These are phyloP conservation scores for Selenia dentaria DNA, from an alignment of 2,888 invertebrate species.

Conservation along the genomic window DNA sequence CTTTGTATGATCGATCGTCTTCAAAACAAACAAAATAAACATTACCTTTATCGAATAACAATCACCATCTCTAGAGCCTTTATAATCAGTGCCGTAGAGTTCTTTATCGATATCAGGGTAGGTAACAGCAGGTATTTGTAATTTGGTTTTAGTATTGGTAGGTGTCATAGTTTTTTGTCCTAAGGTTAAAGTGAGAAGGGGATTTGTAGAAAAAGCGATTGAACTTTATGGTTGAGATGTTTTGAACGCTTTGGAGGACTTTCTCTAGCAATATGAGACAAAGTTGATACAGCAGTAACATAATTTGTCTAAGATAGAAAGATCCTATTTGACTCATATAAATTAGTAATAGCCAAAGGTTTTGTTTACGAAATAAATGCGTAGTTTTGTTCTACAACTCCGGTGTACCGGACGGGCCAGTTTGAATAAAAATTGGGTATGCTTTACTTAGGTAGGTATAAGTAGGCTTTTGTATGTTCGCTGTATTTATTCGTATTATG, in stretches of 20 bases:
- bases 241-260: conserved; percentile 29
- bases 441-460: too few species aligned
- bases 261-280: conserved; percentile 1
- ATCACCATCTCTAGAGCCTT: conserved; percentile 18
- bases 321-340: too few species aligned
- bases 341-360: too few species aligned
- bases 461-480: too few species aligned
- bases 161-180: conserved; percentile 56
- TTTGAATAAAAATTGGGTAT: too few species aligned
- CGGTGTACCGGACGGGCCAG: too few species aligned
- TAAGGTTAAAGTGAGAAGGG: conserved; percentile 50
- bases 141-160: conserved; percentile 12
- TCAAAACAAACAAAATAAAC: conserved; percentile 34
- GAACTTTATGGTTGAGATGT: conserved; percentile 67
- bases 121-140: conserved; percentile 31
- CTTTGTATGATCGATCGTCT: conserved; percentile 67
- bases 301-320: too few species aligned
- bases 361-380: too few species aligned
- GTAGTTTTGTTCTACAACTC: too few species aligned
- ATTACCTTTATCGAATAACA: conserved; percentile 9
- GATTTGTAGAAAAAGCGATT: conserved; percentile 50
- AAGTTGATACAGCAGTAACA: too few species aligned
- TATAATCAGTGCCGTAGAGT: conserved; percentile 35
- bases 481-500: too few species aligned
- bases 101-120: conserved; percentile 30